Conservation (phyloP, 35 echinoderm and acorn worm genomes). For the Holothuria glaberrima region DNA sequence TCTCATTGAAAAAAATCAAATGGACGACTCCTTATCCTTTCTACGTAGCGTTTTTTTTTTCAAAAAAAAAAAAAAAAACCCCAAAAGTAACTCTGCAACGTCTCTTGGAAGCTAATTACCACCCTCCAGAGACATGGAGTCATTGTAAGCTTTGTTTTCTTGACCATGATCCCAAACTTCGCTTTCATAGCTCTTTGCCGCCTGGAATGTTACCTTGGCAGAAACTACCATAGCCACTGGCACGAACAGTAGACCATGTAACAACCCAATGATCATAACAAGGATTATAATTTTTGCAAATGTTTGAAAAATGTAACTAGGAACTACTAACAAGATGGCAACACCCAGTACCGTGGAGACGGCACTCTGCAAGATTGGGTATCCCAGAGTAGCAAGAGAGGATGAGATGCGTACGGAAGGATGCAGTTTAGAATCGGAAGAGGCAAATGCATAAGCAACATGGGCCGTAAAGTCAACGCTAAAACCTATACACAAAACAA, state of each 20-base stretch:
- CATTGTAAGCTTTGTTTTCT: too few relatives aligned
- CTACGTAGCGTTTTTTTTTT: too few relatives aligned
- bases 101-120: too few relatives aligned
- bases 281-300: constrained; percentile 87
- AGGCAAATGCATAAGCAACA: constrained; percentile 64
- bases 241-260: constrained; percentile 75
- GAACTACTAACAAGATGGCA: constrained; percentile 19
- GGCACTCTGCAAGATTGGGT: constrained; percentile 72
- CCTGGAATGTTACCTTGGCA: too few relatives aligned
- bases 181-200: too few relatives aligned
- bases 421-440: background rate
- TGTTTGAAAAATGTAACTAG: constrained; percentile 71
- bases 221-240: constrained; percentile 43
- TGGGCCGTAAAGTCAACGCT: constrained; percentile 86
- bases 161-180: too few relatives aligned
- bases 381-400: constrained; percentile 57
- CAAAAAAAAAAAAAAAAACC: too few relatives aligned
- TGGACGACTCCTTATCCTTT: too few relatives aligned
- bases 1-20: too few relatives aligned
- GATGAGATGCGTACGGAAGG: background rate
- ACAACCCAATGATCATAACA: constrained; percentile 68
- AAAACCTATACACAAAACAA: constrained; percentile 80
- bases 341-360: constrained; percentile 66
- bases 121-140: too few relatives aligned
- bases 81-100: too few relatives aligned